These are phyloP conservation scores for Manis pentadactyla DNA, from an alignment of 2,797 vertebrate genomes.

Conservation along the genomic window DNA sequence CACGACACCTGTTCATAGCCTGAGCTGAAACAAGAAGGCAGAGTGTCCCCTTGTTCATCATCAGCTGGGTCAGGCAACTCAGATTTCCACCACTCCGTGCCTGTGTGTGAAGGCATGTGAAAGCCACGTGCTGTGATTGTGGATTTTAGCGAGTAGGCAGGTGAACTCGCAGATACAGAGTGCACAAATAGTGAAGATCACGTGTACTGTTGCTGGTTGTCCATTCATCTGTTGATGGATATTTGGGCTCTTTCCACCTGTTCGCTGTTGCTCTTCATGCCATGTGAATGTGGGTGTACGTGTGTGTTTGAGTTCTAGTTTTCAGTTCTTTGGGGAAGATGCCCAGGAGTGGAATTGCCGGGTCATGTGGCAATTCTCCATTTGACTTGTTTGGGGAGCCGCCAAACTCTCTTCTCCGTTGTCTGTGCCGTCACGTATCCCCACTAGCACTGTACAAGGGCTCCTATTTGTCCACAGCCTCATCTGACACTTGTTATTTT, in stretches of 20 bases:
- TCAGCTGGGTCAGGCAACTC: neutral
- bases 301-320: neutral
- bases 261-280: neutral
- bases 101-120: neutral
- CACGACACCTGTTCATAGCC: neutral
- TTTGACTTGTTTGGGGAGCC: neutral
- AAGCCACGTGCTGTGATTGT: neutral
- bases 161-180: too few species aligned
- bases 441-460: neutral
- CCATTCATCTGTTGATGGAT: rapidly evolving
- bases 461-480: neutral
- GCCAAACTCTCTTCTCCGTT: too few species aligned
- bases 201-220: rapidly evolving
- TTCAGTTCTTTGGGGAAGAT: neutral
- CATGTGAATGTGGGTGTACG: rapidly evolving
- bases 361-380: neutral
- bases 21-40: neutral
- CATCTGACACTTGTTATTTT: neutral
- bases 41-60: rapidly evolving
- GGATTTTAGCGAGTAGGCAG: neutral
- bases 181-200: rapidly evolving
- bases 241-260: rapidly evolving
- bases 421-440: neutral
- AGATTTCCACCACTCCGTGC: too few species aligned
- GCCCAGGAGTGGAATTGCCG: neutral